Base-by-base conservation (phyloP, 2,888 invertebrate species). In the Pristionchus japonicus region DNA sequence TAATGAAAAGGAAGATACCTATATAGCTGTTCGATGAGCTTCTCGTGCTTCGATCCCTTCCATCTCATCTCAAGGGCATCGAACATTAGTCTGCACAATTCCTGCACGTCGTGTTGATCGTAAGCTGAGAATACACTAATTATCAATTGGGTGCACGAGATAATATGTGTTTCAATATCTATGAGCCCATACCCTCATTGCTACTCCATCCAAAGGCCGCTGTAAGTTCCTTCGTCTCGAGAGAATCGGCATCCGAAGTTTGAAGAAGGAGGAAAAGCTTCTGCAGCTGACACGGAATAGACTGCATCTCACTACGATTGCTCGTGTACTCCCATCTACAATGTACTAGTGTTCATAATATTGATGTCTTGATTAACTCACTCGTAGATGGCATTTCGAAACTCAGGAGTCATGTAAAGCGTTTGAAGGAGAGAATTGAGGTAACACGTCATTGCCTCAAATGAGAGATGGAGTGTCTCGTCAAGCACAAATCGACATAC, bases 101-200 rank as follows among this genome's bases (percentile, higher is more conserved):
- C 97, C 94, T 97, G 97, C 86, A 97, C 97, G 94, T 97, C 97
- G 94, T 97, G 97, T 94, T 97, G 97, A 93, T 97, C 97, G 97
- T 97, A 97, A 0, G 97, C 97, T 95, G 91, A 17, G n/a, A 92
- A 88, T 47, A 37, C 20, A 61, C 17, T 17, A 3, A 80, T 43
- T 37, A 31, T 37, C 61, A 20, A 61, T 57, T 57, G 3, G 15
- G 47, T 61, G 17, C 6, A n/a, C 23, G 6, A 20, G 27, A 27
- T 4, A 61, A 61, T 23, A n/a, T 27, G 61, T n/a, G 23, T 17
- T 74, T 43, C 43, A 6, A 43, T 6, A 11, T 43, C 43, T 43
- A 9, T 43, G 43, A n/a, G n/a, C n/a, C n/a, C 17, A 77, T 91
- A 95, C 95, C 95, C 95, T 97, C 97, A 89, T 96, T 96, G 67